A percentile compares a stretch with the other conserved stretches of the same genome.
Conservation (phyloP, 1,140 invertebrate genomes). For the Gonatopus flavifemur region DNA sequence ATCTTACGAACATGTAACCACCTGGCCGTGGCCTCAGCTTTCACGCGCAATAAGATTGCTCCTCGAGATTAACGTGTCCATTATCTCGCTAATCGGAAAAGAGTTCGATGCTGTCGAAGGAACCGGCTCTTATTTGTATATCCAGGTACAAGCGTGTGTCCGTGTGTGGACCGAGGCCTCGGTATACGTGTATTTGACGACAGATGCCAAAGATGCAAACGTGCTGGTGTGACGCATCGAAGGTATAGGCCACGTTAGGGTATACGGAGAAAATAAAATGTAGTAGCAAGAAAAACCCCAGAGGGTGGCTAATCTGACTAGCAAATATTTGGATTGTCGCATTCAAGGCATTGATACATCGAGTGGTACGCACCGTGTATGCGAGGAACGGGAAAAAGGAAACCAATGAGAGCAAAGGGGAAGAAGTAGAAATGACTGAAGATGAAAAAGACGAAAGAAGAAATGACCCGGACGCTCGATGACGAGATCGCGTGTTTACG, state of each 20-base stretch:
- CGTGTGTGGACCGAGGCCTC: not conserved
- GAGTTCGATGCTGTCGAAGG: slow-evolving; percentile 38
- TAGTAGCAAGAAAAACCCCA: slow-evolving; percentile 30
- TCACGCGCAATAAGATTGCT: slow-evolving; percentile 49
- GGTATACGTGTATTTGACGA: not conserved
- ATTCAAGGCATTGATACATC: slow-evolving; percentile 51
- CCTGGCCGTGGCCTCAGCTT: slow-evolving; percentile 38
- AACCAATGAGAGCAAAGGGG: slow-evolving; percentile 15
- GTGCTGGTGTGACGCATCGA: slow-evolving; percentile 5
- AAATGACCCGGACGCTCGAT: slow-evolving; percentile 11
- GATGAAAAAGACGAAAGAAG: slow-evolving; percentile 17
- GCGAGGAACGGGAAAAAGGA: slow-evolving; percentile 2
- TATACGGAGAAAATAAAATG: slow-evolving; percentile 12
- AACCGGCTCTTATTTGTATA: not conserved
- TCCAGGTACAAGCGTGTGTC: too few species aligned
- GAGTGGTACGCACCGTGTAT: slow-evolving; percentile 27
- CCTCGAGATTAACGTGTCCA: slow-evolving; percentile 35
- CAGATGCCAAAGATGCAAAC: not conserved
- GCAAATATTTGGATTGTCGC: slow-evolving; percentile 59
- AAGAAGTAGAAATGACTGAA: not conserved
- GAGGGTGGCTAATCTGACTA: slow-evolving; percentile 48
- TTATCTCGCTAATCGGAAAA: slow-evolving; percentile 43
- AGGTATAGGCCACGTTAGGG: slow-evolving; percentile 7
- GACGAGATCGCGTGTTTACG: slow-evolving; percentile 26
- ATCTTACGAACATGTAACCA: slow-evolving; percentile 24